Evolutionary conservation across 2,797 vertebrate species (phyloP).

Genomic region (Craterocephalus amniculus): DNA sequence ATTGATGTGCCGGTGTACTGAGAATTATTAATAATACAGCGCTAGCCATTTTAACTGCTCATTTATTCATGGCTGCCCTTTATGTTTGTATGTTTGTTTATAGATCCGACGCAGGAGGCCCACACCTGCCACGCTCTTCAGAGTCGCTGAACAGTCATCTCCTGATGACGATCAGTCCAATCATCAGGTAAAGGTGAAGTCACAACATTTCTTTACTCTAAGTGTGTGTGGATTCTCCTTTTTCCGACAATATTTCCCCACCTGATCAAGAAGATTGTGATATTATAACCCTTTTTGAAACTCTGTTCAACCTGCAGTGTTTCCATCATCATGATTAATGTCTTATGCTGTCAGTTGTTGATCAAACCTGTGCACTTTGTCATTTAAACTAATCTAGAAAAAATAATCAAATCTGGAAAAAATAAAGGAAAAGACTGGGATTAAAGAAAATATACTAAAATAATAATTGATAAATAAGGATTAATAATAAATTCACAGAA

Average conservation of each 20-base stretch:
- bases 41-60: slow-evolving; percentile 28
- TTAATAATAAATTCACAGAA: too few relatives aligned
- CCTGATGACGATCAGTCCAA: slow-evolving; percentile 91
- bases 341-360: background rate
- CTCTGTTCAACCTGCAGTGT: background rate
- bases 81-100: slow-evolving; percentile 45
- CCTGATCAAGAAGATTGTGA: background rate
- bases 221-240: slow-evolving; percentile 20
- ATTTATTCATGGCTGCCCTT: slow-evolving; percentile 46
- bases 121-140: slow-evolving; percentile 95
- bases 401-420: too few relatives aligned
- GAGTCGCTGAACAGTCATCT: slow-evolving; percentile 91
- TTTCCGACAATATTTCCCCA: background rate
- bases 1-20: slow-evolving; percentile 26
- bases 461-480: background rate
- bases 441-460: too few relatives aligned
- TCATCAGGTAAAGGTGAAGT: slow-evolving; percentile 89
- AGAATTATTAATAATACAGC: slow-evolving; percentile 45
- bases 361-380: background rate
- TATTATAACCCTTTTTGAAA: background rate
- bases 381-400: background rate
- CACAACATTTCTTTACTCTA: slow-evolving; percentile 43
- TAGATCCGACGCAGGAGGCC: slow-evolving; percentile 95
- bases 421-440: background rate
- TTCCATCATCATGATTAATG: background rate